phyloP scores from a whole-genome alignment of 2,113 vertebrate genomes.

The Pelodiscus sinensis region DNA sequence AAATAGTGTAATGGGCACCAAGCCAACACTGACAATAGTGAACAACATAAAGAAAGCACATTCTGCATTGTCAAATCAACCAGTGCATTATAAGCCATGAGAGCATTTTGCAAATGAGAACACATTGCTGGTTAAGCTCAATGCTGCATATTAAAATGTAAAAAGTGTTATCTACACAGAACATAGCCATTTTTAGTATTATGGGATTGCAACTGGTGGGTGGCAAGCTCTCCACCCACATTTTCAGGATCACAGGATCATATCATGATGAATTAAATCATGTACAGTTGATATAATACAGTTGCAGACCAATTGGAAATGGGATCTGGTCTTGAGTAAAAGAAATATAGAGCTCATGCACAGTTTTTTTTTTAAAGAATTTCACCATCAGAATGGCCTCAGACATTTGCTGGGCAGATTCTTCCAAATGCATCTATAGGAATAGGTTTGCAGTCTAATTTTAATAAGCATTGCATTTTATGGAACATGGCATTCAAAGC shows the following conservation, averaged over 20 bases:
- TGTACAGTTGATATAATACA: fast-evolving
- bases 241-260: background rate
- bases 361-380: background rate
- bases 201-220: background rate
- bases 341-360: background rate
- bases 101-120: background rate
- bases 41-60: background rate
- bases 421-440: background rate
- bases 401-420: background rate
- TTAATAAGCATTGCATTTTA: background rate
- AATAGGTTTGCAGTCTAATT: background rate
- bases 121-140: background rate
- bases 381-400: background rate
- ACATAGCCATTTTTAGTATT: fast-evolving
- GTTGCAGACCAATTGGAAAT: background rate
- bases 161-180: background rate
- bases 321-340: background rate
- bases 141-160: background rate
- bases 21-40: background rate
- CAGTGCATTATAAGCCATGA: background rate
- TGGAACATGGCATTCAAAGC: background rate
- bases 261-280: fast-evolving
- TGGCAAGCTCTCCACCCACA: background rate
- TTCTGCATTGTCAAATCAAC: background rate
- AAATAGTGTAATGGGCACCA: background rate